A percentile compares a stretch with the other conserved stretches of the same genome.
phyloP scores from a whole-genome alignment of 1,140 invertebrate species.

The Cydia fagiglandana region DNA sequence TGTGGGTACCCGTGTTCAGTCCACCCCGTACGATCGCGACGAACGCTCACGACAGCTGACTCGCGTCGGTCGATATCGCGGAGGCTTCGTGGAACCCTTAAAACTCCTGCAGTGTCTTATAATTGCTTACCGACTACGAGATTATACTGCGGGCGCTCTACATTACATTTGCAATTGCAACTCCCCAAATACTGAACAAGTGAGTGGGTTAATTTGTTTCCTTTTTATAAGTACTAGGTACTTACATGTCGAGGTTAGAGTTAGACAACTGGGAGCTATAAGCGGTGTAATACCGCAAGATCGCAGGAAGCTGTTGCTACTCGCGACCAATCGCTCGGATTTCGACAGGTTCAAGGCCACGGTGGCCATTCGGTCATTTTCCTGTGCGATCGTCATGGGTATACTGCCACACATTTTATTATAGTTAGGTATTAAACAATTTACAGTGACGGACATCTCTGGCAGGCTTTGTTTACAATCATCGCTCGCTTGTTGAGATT shows the following conservation, averaged over 20 bases:
- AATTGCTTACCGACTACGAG: too few species aligned
- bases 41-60: slow-evolving; percentile 34
- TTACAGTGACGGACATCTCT: too few species aligned
- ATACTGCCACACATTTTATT: background rate
- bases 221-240: background rate
- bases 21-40: slow-evolving; percentile 36
- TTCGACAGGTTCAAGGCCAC: slow-evolving; percentile 9
- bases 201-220: slow-evolving; percentile 10
- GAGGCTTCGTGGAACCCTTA: slow-evolving; percentile 37
- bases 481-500: too few species aligned
- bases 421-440: background rate
- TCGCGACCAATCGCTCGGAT: background rate
- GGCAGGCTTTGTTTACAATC: too few species aligned
- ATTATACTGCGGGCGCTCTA: background rate
- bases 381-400: background rate
- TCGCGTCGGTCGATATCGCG: slow-evolving; percentile 57
- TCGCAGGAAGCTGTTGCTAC: background rate
- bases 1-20: slow-evolving; percentile 49
- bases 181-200: background rate
- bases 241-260: background rate
- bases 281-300: background rate
- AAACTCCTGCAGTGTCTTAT: background rate
- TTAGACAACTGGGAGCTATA: background rate
- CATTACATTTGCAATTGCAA: background rate
- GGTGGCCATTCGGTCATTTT: slow-evolving; percentile 7